phyloP scores from a whole-genome alignment of 2,888 invertebrate genomes.

The Priocnemis perturbator region DNA sequence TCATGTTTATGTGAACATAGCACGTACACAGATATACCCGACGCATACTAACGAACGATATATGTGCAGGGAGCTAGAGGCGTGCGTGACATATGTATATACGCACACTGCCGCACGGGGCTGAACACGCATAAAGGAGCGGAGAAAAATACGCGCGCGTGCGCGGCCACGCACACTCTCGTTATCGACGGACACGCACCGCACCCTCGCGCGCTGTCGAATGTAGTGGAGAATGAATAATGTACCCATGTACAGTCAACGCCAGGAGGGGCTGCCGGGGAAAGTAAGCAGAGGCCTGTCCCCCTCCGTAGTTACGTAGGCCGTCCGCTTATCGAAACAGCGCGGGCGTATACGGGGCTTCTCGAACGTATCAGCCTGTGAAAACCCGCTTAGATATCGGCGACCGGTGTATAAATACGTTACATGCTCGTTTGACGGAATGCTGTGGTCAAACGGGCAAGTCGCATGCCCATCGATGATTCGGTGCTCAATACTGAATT shows the following conservation, averaged over 20 bases:
- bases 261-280: conserved; percentile 56
- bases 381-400: no score
- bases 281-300: conserved; percentile 43
- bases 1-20: neutral
- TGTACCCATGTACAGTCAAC: conserved; percentile 53
- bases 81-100: no score
- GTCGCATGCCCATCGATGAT: no score
- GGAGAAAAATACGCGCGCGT: neutral
- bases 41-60: no score
- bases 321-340: conserved; percentile 49
- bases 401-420: no score
- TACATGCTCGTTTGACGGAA: no score
- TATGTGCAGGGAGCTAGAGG: no score
- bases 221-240: conserved; percentile 60
- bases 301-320: conserved; percentile 21
- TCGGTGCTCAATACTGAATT: no score
- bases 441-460: no score
- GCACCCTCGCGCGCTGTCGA: conserved; percentile 51
- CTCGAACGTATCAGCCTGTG: no score
- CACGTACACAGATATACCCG: neutral
- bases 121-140: neutral
- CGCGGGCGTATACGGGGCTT: conserved; percentile 25
- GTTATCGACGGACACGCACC: conserved; percentile 29
- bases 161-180: conserved; percentile 1
- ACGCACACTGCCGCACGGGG: no score